Evolutionary conservation across 2,113 vertebrate species (phyloP), one percentile per base, ranked within the genome.

Genomic region (Rutilus rutilus): DNA sequence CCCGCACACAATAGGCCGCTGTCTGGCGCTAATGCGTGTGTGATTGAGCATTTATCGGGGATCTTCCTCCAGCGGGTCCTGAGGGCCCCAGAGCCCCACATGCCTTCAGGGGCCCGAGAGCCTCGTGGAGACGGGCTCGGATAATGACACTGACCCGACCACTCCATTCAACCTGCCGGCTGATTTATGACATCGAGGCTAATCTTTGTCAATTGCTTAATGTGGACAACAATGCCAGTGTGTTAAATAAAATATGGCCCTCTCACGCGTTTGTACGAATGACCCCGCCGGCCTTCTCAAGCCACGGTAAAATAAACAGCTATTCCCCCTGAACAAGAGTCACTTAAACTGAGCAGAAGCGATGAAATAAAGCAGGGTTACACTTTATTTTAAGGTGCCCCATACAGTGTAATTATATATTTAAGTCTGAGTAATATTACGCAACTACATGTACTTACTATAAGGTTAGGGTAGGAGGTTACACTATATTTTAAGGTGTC

Each of bases 61-160:
- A 5, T 42, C 1, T 9, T 42, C 42, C 6, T 42, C 96, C 96
- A 96, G 97, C 96, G 97, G 96, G 95, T 97, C 95, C 95, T 93
- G 92, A 42, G 42, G 39, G 42, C 42, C 42, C 42, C 92, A 91
- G 91, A 93, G 87, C 83, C 76, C 90, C 92, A 92, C 91, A 93
- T 94, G 97, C 97, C 97, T 94, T 93, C 95, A 95, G 97, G 96
- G 97, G 93, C 95, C 93, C 93, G 93, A 94, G 95, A 95, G 92
- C 65, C 85, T 74, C 94, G 90, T 95, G 94, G 95, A 93, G 93
- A 94, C 94, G 94, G 82, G 96, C 93, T 94, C 93, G 94, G 96
- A 97, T 99, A 99, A 99, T 98, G 97, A 97, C 96, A 97, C 97
- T 98, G 97, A 99, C 97, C 97, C 96, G 95, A 96, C 95, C 95